Conservation (phyloP, 2,797 vertebrate species). For the Limnodromus scolopaceus region DNA sequence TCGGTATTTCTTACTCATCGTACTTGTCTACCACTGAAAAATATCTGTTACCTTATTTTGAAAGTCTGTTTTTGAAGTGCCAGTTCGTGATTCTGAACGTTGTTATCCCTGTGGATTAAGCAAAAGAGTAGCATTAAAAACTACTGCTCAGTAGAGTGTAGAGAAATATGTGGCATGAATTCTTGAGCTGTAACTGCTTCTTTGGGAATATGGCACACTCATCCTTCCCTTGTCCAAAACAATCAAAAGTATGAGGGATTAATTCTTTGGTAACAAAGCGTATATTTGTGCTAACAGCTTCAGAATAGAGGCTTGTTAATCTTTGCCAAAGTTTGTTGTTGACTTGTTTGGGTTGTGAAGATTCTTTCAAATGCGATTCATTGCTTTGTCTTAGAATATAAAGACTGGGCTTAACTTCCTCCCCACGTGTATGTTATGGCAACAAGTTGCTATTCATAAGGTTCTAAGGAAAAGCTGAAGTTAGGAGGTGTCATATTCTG, state of each 20-base stretch:
- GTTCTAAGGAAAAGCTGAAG: not conserved
- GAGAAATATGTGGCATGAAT: not conserved
- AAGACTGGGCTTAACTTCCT: not conserved
- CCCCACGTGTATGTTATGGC: not conserved
- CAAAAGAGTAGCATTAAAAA: not conserved
- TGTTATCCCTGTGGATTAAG: not conserved
- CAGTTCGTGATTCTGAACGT: not conserved
- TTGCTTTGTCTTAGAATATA: not conserved
- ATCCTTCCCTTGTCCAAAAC: not conserved
- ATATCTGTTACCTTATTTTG: not conserved
- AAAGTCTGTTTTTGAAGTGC: not conserved
- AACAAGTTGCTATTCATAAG: not conserved
- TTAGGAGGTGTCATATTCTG: not conserved
- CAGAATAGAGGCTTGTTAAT: not conserved
- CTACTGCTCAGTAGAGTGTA: not conserved
- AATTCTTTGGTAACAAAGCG: not conserved
- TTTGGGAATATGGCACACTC: not conserved
- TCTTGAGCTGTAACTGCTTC: not conserved
- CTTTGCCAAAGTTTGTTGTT: not conserved
- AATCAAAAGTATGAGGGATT: not conserved
- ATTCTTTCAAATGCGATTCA: not conserved
- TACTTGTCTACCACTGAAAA: not conserved
- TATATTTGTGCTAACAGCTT: not conserved
- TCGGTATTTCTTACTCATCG: not conserved
- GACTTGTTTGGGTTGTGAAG: not conserved